Evolutionary conservation across 2,113 vertebrate species (phyloP).

Genomic region (Redunca redunca): DNA sequence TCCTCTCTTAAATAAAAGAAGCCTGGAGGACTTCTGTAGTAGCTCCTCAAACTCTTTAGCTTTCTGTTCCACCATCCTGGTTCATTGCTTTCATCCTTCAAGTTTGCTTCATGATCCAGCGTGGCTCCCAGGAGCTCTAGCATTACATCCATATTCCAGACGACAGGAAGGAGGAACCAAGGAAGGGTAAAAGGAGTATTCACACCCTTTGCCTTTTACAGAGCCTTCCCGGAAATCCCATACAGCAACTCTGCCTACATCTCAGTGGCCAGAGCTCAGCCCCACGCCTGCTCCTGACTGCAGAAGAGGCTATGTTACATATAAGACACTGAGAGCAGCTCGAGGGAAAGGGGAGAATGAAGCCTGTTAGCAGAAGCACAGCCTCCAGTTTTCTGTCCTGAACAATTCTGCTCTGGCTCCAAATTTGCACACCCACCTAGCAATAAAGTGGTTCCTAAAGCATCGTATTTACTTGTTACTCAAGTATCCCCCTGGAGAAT

Average conservation of each 20-base stretch:
- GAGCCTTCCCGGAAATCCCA: background rate
- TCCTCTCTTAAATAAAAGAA: background rate
- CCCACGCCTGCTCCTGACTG: too few species aligned
- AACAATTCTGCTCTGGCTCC: background rate
- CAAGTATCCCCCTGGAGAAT: background rate
- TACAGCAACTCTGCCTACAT: background rate
- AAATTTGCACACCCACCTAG: background rate
- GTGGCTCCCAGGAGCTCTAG: background rate
- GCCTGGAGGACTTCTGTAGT: background rate
- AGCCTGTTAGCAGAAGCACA: accelerated
- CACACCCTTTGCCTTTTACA: background rate
- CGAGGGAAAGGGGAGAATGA: background rate
- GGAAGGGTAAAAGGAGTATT: background rate
- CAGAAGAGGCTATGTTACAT: background rate
- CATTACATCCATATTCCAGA: background rate
- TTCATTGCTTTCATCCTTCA: background rate
- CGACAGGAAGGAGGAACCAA: background rate
- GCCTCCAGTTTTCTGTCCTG: background rate
- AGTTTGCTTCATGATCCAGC: background rate
- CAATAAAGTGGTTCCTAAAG: background rate
- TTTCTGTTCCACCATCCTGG: background rate
- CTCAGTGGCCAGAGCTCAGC: background rate
- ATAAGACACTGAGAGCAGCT: background rate
- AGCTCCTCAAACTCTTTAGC: background rate
- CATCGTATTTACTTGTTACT: background rate